phyloP scores from a whole-genome alignment of 2,888 invertebrate species.

The Pammene aurita region DNA sequence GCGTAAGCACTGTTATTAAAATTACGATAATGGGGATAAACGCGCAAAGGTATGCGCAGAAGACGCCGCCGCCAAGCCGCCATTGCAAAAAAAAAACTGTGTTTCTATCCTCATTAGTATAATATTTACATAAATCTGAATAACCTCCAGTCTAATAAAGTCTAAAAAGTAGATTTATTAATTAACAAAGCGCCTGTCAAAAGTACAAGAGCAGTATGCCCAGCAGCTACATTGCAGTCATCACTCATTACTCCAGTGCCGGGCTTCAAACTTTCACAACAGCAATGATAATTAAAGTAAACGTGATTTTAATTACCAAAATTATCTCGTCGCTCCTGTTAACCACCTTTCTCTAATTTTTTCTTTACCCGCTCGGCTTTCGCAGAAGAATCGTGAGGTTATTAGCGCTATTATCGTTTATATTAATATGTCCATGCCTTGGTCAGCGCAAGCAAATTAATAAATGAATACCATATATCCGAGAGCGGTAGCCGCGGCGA shows the following conservation, averaged over 20 bases:
- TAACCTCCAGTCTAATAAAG: not conserved
- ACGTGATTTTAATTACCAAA: conserved; percentile 28
- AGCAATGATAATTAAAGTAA: conserved; percentile 22
- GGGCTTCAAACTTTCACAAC: conserved; percentile 29
- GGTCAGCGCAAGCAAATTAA: conserved; percentile 79
- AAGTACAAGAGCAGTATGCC: conserved; percentile 14
- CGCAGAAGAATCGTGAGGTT: conserved; percentile 32
- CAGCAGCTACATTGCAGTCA: conserved; percentile 16
- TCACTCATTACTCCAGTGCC: not conserved
- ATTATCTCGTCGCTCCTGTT: conserved; percentile 22
- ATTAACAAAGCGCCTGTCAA: conserved; percentile 27
- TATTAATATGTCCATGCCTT: conserved; percentile 59
- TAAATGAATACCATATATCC: conserved; percentile 80
- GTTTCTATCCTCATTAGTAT: not conserved
- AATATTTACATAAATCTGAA: not conserved
- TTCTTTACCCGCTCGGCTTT: conserved; percentile 14
- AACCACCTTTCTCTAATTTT: conserved; percentile 26
- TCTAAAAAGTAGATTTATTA: not conserved
- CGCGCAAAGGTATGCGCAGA: too few species aligned
- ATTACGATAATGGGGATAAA: too few species aligned
- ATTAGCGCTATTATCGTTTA: conserved; percentile 42
- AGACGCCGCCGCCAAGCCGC: too few species aligned
- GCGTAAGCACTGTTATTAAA: too few species aligned
- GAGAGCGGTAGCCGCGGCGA: conserved; percentile 79
- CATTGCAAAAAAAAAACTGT: too few species aligned